Base-by-base conservation (phyloP, 2,888 invertebrate genomes). In the Morpho deidamia region DNA sequence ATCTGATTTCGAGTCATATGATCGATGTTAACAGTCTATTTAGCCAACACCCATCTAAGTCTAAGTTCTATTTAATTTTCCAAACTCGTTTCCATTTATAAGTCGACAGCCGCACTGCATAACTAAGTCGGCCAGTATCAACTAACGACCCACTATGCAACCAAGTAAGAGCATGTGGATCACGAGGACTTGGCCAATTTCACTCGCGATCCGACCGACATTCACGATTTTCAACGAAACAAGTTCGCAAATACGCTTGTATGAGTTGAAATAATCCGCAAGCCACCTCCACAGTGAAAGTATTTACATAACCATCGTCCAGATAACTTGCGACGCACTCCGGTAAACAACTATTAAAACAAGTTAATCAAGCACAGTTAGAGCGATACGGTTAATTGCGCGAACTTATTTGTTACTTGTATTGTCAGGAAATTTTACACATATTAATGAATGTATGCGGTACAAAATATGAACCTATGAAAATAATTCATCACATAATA, bases 201-300 rank as follows among this genome's bases (percentile, higher is more conserved):
- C 57, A 50, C 51, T 48, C 42, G 48, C 56, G 44, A 35, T 58
- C 58, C 62, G 65, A 64, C 66, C 65, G 59, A 69, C 59, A 63
- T 68, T 58, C 57, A 39, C 41, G 35, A 61, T 41, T 51, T 56
- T 62, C 56, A 53, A 59, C 62, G 53, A 61, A 68, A 67, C 68
- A 48, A 66, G 64, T 62, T 65, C 61, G 65, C 58, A 40, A 58
- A 64, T 68, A 60, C 61, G 62, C 62, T 62, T 61, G 60, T 44
- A 33, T 62, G 67, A 66, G 72, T 68, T 66, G 67, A 61, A 66
- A 71, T 64, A 74, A 73, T 76, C 75, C 74, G 65, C 69, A 69
- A 71, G 32, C 33, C 33, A 73, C 62, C 59, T 61, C 38, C 33
- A 66, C 61, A 76, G 81, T 76, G 82, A 82, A 82, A 81, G 82